Base-by-base conservation (phyloP, 2,888 invertebrate genomes). In the Chrysolina oricalcia region DNA sequence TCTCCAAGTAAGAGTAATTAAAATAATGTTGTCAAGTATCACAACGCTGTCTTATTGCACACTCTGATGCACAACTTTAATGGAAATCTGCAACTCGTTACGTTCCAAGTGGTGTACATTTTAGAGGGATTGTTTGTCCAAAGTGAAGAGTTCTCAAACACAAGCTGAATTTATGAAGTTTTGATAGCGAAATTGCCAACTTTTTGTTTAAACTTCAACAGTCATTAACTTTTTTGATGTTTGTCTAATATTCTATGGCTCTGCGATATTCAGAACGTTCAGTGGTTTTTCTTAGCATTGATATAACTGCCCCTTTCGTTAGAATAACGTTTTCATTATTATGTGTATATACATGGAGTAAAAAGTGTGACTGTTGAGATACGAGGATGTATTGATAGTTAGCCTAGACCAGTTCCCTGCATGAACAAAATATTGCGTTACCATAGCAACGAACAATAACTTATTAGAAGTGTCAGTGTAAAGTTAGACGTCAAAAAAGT, bases 91-190 rank as follows among this genome's bases (percentile, higher is more conserved):
- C 23, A 59, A 59, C 59, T 59, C 23, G 23, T 35, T 35, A 27
- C 35, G 35, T 11, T 59, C 35, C 27, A 35, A 59, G 35, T 27
- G 10, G 27, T 59, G 59, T 27, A 35, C 59, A n/a, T 35, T 59
- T 59, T 59, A 59, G 59, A 27, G 59, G n/a, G 11, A 27, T 27
- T 59, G 59, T 59, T 59, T 23, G 59, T 59, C 23, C 27, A 8
- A 15, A 59, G 59, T 35, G 59, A 35, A 59, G 35, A 59, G 59
- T 59, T 59, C 35, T n/a, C 27, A 59, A 59, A 27, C 35, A 59
- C n/a, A 35, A 35, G 59, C 35, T 53, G 53, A 59, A 59, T 35
- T 59, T 15, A 59, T 59, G 27, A 59, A 59, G 59, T 59, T 59
- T 27, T 59, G 27, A 59, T 59, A 35, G 59, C 15, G n/a, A 59